Conservation (phyloP, 1,140 invertebrate species). For the Drosophila serrata region DNA sequence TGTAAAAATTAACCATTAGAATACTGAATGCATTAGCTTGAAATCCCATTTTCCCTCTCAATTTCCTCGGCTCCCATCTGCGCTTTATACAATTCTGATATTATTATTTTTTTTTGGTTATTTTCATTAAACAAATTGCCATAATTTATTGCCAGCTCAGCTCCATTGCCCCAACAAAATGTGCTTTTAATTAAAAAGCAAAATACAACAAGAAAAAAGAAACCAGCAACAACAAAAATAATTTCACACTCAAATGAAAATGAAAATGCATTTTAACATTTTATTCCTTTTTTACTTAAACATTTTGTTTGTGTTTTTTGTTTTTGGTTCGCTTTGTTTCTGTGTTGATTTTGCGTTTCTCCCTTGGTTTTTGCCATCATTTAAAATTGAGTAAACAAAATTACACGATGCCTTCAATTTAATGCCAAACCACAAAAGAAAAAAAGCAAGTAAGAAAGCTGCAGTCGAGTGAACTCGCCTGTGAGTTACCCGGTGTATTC, state of each 20-base stretch:
- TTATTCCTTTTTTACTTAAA: constrained; percentile 28
- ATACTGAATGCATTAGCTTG: constrained; percentile 19
- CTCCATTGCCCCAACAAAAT: constrained; percentile 47
- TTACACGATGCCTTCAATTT: constrained; percentile 74
- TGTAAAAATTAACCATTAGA: constrained; percentile 26
- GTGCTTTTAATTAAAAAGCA: constrained; percentile 75
- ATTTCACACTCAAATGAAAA: constrained; percentile 71
- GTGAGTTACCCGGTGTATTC: background rate
- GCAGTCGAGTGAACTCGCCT: background rate
- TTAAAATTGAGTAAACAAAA: constrained; percentile 79
- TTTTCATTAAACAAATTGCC: constrained; percentile 59
- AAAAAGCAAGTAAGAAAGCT: constrained; percentile 11
- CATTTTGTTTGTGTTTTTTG: background rate
- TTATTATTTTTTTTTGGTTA: constrained; percentile 19
- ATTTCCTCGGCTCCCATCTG: constrained; percentile 33
- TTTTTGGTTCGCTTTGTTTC: constrained; percentile 1
- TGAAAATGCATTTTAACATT: constrained; percentile 71
- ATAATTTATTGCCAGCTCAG: constrained; percentile 64
- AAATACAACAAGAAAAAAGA: constrained; percentile 14
- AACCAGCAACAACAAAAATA: constrained; percentile 19
- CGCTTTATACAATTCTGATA: constrained; percentile 11
- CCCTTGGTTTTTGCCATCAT: constrained; percentile 62
- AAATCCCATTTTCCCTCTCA: background rate
- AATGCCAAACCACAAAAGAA: constrained; percentile 46
- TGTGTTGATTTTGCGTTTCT: constrained; percentile 19